Base-by-base conservation (phyloP, 2,797 vertebrate species). In the Peromyscus nudipes region DNA sequence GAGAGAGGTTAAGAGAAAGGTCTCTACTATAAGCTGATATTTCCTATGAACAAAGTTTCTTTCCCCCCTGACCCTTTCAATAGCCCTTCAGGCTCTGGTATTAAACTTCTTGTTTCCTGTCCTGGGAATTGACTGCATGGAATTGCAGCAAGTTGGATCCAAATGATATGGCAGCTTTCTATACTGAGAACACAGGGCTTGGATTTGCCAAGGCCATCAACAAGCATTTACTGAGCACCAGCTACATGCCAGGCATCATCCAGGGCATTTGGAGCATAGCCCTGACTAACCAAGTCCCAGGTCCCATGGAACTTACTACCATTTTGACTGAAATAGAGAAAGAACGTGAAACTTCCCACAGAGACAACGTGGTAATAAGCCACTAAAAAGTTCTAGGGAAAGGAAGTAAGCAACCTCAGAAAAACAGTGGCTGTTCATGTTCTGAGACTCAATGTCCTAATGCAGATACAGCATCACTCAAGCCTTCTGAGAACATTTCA, bases 171-270 rank as follows among this genome's bases (percentile, higher is more conserved):
- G 75, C 82, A 77, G 19, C 25, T 85, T 95, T 81, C 82, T 84
- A 40, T 37, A 62, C 31, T 52, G 89, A 95, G 52, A 62, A 55
- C 77, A 82, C 3, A 25, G 77, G 49, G 52, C 14, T 25, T 79
- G 94, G 75, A 75, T 69, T 91, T 46, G 75, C 90, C 85, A 92
- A 91, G 40, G 82, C 10, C 62, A 65, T 90, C 29, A 93, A 71
- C 52, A 94, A 91, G 65, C 94, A 96, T 95, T 96, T 91, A 90
- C 93, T 92, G 94, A 96, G 83, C 43, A 81, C 55, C 94, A 93
- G 62, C 71, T 82, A 89, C 86, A 85, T 25, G 69, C 37, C 75
- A 86, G 69, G 77, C 84, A 80, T 73, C 79, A 62, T 88, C 76
- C 49, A 76, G 69, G 69, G 52, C 55, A 67, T 80, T 57, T 96